phyloP scores from a whole-genome alignment of 2,113 vertebrate species.

The Alosa alosa region DNA sequence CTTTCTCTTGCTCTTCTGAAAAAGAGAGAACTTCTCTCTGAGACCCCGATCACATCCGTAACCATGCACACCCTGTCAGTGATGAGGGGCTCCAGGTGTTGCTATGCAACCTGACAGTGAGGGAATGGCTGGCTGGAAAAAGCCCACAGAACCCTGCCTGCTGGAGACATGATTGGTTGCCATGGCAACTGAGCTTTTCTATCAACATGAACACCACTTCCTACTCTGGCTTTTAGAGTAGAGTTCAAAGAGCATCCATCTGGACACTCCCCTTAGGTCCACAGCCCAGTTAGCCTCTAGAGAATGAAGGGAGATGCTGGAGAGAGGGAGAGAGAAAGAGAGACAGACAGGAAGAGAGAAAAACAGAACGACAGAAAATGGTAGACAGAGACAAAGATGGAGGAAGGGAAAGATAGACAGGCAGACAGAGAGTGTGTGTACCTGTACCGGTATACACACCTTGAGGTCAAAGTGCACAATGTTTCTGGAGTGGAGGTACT shows the following conservation, averaged over 20 bases:
- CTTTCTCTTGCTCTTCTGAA: neutral
- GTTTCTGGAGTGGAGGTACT: slow-evolving; percentile 88
- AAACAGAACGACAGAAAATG: neutral
- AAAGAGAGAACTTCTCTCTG: neutral
- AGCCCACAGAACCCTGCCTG: neutral
- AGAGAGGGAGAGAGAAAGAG: neutral
- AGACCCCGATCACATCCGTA: neutral
- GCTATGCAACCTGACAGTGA: slow-evolving; percentile 38
- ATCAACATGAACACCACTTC: neutral
- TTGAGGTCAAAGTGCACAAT: slow-evolving; percentile 97
- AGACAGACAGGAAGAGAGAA: neutral
- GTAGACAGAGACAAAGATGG: neutral
- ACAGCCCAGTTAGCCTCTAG: neutral
- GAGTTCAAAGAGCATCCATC: neutral
- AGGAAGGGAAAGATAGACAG: neutral
- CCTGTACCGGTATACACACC: slow-evolving; percentile 64
- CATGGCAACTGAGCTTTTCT: slow-evolving; percentile 36
- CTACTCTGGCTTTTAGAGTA: neutral
- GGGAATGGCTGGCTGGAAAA: slow-evolving; percentile 23
- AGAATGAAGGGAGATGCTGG: too few relatives aligned
- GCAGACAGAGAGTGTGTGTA: neutral
- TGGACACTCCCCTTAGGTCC: neutral
- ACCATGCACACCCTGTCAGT: neutral
- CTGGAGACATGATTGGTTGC: slow-evolving; percentile 34
- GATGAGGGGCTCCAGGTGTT: slow-evolving; percentile 27